A percentile compares a stretch with the other conserved stretches of the same genome.
phyloP scores from a whole-genome alignment of 1,140 invertebrate genomes.

The Cepaea nemoralis region DNA sequence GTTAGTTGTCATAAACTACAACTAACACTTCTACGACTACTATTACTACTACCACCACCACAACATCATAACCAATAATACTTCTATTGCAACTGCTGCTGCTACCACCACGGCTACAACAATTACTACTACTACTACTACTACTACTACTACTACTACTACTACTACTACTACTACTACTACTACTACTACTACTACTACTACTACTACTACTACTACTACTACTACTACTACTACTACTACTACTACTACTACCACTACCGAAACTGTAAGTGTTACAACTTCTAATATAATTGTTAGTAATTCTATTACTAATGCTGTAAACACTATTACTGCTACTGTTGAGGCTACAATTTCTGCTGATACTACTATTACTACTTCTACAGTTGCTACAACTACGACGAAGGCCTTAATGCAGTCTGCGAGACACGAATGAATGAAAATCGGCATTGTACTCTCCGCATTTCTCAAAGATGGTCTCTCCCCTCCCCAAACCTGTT shows the following conservation, averaged over 20 bases:
- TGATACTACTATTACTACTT: neutral
- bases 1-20: too few species aligned
- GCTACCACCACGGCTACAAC: neutral
- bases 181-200: neutral
- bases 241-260: neutral
- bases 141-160: neutral
- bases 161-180: neutral
- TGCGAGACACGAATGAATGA: too few species aligned
- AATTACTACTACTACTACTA: neutral
- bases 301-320: neutral
- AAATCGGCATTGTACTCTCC: too few species aligned
- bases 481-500: too few species aligned
- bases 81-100: neutral
- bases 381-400: neutral
- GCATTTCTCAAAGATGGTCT: too few species aligned
- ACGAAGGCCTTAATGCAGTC: too few species aligned
- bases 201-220: constrained; percentile 9
- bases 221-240: neutral
- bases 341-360: neutral
- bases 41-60: too few species aligned
- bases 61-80: too few species aligned
- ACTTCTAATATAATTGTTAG: neutral
- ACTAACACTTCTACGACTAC: too few species aligned
- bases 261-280: neutral
- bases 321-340: neutral